These are phyloP conservation scores for Oegoconia quadripuncta DNA, from an alignment of 2,888 invertebrate species.

Conservation along the genomic window DNA sequence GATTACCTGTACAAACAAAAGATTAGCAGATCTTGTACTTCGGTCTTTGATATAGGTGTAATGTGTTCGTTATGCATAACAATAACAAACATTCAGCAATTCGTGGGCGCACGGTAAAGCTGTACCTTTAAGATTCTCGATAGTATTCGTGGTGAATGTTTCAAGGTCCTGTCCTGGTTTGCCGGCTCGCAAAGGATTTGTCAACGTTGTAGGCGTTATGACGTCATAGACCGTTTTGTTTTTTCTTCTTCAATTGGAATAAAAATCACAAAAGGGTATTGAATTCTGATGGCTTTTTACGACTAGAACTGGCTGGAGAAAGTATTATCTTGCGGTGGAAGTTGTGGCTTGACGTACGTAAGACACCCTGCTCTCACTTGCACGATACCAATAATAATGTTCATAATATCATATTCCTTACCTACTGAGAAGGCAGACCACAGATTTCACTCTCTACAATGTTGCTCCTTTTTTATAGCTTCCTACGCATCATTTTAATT, in stretches of 20 bases:
- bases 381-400: slow-evolving; percentile 8
- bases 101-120: slow-evolving; percentile 60
- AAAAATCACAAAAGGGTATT: slow-evolving; percentile 2
- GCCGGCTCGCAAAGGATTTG: slow-evolving; percentile 68
- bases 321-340: slow-evolving; percentile 22
- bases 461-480: not conserved
- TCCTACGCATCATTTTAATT: not conserved
- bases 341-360: slow-evolving; percentile 25
- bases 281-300: not conserved
- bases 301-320: slow-evolving; percentile 18
- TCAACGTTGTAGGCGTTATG: slow-evolving; percentile 65
- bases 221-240: slow-evolving; percentile 52
- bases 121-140: slow-evolving; percentile 66
- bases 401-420: not conserved
- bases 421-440: not conserved
- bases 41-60: not conserved
- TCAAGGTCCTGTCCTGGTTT: slow-evolving; percentile 75
- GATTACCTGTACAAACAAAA: slow-evolving; percentile 16
- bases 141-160: slow-evolving; percentile 71
- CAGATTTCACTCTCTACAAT: not conserved
- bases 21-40: not conserved
- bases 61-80: not conserved
- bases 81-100: slow-evolving; percentile 36
- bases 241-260: slow-evolving; percentile 13
- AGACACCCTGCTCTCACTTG: slow-evolving; percentile 19